Conservation (phyloP, 2,113 vertebrate species). For the Ibidorhyncha struthersii region DNA sequence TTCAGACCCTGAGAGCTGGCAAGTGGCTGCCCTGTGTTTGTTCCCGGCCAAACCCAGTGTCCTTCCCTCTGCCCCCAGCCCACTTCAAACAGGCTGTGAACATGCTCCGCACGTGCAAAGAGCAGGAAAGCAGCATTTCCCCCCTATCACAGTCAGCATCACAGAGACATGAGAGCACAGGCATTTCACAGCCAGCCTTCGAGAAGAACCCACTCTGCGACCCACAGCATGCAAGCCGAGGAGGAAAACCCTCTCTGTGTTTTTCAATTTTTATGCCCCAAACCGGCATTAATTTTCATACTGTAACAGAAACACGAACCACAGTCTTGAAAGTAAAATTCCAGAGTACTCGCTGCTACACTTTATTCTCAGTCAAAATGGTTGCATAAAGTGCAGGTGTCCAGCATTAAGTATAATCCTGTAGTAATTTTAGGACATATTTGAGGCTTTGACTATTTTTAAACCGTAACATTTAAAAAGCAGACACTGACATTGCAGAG, state of each 20-base stretch:
- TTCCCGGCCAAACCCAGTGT: not conserved
- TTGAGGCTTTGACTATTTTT: not conserved
- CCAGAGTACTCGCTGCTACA: not conserved
- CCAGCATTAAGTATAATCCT: not conserved
- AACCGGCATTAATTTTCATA: not conserved
- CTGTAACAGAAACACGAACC: not conserved
- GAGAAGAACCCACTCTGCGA: not conserved
- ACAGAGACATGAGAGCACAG: fast-evolving
- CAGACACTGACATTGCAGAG: not conserved
- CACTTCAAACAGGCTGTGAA: not conserved
- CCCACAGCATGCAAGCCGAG: not conserved
- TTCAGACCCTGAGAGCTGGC: not conserved
- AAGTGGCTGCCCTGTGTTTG: not conserved
- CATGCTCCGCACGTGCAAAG: fast-evolving
- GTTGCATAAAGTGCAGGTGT: not conserved
- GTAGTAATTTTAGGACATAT: not conserved
- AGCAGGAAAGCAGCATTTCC: not conserved
- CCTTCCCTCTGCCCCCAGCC: not conserved
- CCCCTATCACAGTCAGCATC: not conserved
- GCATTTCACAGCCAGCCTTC: not conserved
- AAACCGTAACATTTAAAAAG: not conserved
- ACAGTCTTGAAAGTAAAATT: not conserved
- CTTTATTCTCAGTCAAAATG: not conserved
- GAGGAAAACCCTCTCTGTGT: not conserved
- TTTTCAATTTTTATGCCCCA: not conserved